Conservation (phyloP, 2,797 vertebrate genomes). For the Peromyscus nudipes region DNA sequence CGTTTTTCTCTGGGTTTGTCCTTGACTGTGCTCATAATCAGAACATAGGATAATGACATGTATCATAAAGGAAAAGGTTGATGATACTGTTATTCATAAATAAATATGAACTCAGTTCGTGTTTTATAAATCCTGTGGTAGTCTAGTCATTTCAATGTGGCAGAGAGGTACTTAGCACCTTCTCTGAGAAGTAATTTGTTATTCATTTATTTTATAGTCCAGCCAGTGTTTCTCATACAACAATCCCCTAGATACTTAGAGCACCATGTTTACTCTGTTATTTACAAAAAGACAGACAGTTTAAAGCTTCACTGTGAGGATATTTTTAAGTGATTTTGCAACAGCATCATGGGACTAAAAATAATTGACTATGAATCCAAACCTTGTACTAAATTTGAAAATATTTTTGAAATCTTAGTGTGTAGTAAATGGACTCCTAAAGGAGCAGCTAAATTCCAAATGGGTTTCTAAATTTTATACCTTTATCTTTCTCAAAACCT, state of each 20-base stretch:
- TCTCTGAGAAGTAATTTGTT: not conserved
- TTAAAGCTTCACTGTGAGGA: not conserved
- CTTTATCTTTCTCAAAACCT: constrained; percentile 10
- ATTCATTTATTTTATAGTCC: not conserved
- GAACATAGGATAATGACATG: not conserved
- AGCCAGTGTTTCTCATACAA: not conserved
- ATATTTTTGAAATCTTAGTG: not conserved
- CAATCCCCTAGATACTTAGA: not conserved
- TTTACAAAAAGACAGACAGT: not conserved
- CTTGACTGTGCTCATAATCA: not conserved
- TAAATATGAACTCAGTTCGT: not conserved
- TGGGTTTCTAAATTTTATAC: not conserved
- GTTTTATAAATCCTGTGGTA: not conserved
- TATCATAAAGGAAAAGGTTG: not conserved
- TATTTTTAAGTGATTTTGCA: not conserved
- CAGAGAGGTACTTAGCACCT: not conserved
- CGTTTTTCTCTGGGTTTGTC: not conserved
- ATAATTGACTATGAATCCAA: not conserved
- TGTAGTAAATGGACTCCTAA: not conserved
- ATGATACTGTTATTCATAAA: not conserved
- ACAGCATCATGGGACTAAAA: not conserved
- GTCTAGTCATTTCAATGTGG: not conserved
- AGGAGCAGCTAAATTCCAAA: not conserved
- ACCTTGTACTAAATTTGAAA: not conserved
- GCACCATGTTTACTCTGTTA: not conserved